Evolutionary conservation across 2,888 invertebrate species (phyloP), one percentile per base, ranked within the genome.

Genomic region (Hofmannophila pseudospretella): DNA sequence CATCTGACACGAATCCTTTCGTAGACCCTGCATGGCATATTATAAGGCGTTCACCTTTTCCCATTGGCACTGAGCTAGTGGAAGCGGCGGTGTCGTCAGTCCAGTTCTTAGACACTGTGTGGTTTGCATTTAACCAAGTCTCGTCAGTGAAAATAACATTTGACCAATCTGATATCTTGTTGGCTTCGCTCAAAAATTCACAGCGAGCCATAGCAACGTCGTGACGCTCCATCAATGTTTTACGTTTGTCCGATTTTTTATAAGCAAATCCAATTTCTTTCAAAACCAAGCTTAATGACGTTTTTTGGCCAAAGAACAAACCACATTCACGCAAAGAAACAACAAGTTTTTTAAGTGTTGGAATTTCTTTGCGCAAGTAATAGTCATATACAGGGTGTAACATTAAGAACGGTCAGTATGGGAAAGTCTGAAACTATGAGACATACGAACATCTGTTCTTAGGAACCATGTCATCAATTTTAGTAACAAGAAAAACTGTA

Each of bases 91-190:
- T 44, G 32, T 41, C 35, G 38, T 47, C 44, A 9, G 42, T 44
- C 38, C 39, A 45, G 10, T 34, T 19, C 19, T 36, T 32, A 8
- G 32, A 32, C 32, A 41, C 33, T 25, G 44, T 39, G 27, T 47
- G 42, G 25, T 44, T 44, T 9, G 42, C 42, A 28, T 45, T 47
- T 9, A 49, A 27, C 47, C 41, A 47, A 35, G 45, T 49, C 30
- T 44, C 44, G 29, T 45, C 43, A 23, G 40, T 33, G 32, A 49
- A 45, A 7, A 45, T 34, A 16, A 44, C 44, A 27, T 42, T 40
- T 9, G 38, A 36, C 37, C 37, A 37, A 19, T 32, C 13, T 20
- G 10, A 13, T 9, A 37, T 37, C 19, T 32, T 37, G 7, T 32
- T 37, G 8, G 16, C 37, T 32, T 32, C 19, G 7, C 37, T 13